Evolutionary conservation across 1,140 invertebrate species (phyloP).

Genomic region (Drosophila baimaii): DNA sequence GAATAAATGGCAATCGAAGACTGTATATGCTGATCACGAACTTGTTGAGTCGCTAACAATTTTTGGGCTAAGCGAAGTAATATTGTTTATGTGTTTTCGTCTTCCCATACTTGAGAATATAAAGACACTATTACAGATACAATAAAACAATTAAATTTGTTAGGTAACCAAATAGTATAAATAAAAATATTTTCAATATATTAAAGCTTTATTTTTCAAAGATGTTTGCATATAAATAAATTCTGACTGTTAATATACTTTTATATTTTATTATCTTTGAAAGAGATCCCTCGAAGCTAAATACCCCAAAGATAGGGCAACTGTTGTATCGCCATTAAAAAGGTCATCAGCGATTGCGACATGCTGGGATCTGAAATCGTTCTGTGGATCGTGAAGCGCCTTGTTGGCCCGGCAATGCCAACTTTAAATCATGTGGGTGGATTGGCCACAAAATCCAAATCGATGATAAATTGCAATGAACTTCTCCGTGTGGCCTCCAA

Average conservation of each 20-base stretch:
- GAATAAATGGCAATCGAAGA: slow-evolving; percentile 43
- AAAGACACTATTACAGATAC: not conserved
- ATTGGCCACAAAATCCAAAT: slow-evolving; percentile 35
- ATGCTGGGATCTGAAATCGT: slow-evolving; percentile 37
- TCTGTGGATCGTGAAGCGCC: slow-evolving; percentile 31
- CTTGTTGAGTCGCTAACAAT: slow-evolving; percentile 16
- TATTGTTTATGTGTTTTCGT: not conserved
- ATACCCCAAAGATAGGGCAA: slow-evolving; percentile 3
- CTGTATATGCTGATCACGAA: slow-evolving; percentile 54
- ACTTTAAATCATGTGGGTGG: slow-evolving; percentile 53
- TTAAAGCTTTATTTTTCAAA: too few species aligned
- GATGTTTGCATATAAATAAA: too few species aligned
- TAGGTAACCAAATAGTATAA: too few species aligned
- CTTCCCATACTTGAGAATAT: not conserved
- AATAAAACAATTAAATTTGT: not conserved
- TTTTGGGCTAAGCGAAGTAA: not conserved
- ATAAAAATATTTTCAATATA: not conserved
- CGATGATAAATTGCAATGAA: slow-evolving; percentile 72
- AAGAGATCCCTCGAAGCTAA: not conserved
- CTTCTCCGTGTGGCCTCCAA: slow-evolving; percentile 71
- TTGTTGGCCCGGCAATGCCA: slow-evolving; percentile 26
- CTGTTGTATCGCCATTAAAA: slow-evolving; percentile 1
- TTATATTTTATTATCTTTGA: not conserved
- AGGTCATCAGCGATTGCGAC: slow-evolving; percentile 32
- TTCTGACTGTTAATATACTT: too few species aligned